Evolutionary conservation across 2,113 vertebrate genomes (phyloP), one percentile per base, ranked within the genome.

Genomic region (Eleginops maclovinus): DNA sequence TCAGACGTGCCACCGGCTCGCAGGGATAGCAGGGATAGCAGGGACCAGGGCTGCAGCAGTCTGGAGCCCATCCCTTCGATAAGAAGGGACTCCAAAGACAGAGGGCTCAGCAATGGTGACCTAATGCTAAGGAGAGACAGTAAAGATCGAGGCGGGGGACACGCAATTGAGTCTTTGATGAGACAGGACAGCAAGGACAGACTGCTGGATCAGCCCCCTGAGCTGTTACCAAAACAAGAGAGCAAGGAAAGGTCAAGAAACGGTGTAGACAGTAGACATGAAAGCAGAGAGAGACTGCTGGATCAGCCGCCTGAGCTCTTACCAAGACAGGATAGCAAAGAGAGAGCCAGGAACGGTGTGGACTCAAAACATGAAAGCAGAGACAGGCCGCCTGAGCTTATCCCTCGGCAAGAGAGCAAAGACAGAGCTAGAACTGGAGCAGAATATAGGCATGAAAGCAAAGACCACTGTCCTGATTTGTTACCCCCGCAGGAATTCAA

Each of bases 41-140:
- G 92, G 75, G 94, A 94, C 66, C 79, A 87, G 54, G 76, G 88
- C 43, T 91, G 83, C 76, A 91, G 74, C 74, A 81, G 77, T 44
- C 78, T 72, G 0, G 94, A 94, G 17, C 89, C 89, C 8, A 50
- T 88, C 10, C 60, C 78, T 7, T 14, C 85, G 60, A 88, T 91
- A 26, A 88, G 88, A 82, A 89, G 86, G 82, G 92, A 93, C 87
- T 93, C 92, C 54, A 94, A 92, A 75, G 93, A 93, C 77, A 90
- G 89, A 72, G 88, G 87, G 14, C 73, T 90, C n/a, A 93, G 84
- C 81, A 95, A 90, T 44, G 91, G 91, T 40, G 94, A 94, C 17
- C 60, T 91, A n/a, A 79, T 92, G 65, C 47, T 67, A 9, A 88
- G 93, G 72, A 90, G 87, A 83, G 91, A 94, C 72, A 93, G 92